These are phyloP conservation scores for Harpagifer antarcticus DNA, from an alignment of 2,797 vertebrate genomes.

Conservation along the genomic window DNA sequence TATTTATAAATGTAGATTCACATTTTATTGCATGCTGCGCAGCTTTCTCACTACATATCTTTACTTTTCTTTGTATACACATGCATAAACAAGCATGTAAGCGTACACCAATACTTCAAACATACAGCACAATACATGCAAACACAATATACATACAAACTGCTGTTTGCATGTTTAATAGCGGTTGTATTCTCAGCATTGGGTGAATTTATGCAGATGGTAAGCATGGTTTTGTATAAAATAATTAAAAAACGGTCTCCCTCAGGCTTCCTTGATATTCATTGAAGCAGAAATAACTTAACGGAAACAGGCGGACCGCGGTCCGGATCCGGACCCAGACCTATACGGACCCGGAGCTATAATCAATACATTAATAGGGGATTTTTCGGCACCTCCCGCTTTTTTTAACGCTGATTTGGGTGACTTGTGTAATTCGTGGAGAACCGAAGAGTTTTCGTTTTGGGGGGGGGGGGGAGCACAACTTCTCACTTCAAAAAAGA, in stretches of 20 bases:
- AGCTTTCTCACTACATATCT: slow-evolving; percentile 3
- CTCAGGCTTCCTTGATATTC: slow-evolving; percentile 73
- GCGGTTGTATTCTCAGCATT: slow-evolving; percentile 49
- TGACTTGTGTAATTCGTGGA: no score
- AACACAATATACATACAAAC: background rate
- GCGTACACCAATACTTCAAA: slow-evolving; percentile 1
- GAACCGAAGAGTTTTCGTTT: no score
- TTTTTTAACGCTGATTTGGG: no score
- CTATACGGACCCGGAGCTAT: no score
- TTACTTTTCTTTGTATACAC: slow-evolving; percentile 9
- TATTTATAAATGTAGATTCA: background rate
- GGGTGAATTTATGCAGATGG: slow-evolving; percentile 71
- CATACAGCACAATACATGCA: background rate
- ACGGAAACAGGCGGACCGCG: no score
- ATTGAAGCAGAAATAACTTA: slow-evolving; percentile 75
- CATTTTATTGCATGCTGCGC: background rate
- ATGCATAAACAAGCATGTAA: slow-evolving; percentile 4
- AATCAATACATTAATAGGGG: no score
- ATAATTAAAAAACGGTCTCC: slow-evolving; percentile 61
- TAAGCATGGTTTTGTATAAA: slow-evolving; percentile 59
- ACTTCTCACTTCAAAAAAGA: no score
- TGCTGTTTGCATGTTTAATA: slow-evolving; percentile 55
- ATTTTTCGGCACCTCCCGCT: no score
- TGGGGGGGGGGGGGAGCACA: no score
- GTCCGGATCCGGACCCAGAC: no score